phyloP scores from a whole-genome alignment of 1,140 invertebrate species.

The Brachionus calyciflorus region DNA sequence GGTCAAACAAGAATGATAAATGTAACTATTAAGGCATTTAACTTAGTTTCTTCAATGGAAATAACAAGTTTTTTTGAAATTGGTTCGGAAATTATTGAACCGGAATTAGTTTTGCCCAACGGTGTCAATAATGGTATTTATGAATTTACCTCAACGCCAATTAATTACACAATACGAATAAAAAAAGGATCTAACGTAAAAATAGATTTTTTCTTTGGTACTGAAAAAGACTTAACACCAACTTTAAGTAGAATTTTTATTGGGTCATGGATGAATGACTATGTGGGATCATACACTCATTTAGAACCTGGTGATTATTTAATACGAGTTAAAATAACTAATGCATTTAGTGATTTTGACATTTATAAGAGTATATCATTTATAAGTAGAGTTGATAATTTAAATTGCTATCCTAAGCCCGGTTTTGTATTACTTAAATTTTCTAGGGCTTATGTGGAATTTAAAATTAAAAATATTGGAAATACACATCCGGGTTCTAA shows the following conservation, averaged over 20 bases:
- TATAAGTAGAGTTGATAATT: conserved; percentile 19
- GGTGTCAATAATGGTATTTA: neutral
- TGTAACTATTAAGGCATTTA: neutral
- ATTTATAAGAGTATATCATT: conserved; percentile 1
- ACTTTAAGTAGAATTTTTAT: neutral
- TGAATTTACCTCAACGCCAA: neutral
- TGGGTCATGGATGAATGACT: conserved; percentile 1
- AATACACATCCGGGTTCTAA: neutral
- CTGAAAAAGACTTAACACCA: neutral
- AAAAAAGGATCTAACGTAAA: conserved; percentile 9
- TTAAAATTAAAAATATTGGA: neutral
- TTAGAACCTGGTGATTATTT: neutral
- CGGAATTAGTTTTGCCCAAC: neutral
- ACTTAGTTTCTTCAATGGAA: neutral
- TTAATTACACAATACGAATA: neutral
- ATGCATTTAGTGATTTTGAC: conserved; percentile 28
- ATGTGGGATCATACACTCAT: neutral
- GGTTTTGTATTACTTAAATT: neutral
- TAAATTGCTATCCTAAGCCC: neutral
- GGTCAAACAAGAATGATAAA: neutral
- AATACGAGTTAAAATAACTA: neutral
- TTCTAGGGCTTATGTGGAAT: neutral
- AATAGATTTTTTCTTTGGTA: neutral
- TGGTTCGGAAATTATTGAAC: neutral
- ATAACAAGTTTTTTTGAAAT: conserved; percentile 35